Percentiles rank a stretch among this genome's conserved stretches.
phyloP scores from a whole-genome alignment of 2,113 vertebrate species.

The Cephalopterus ornatus region DNA sequence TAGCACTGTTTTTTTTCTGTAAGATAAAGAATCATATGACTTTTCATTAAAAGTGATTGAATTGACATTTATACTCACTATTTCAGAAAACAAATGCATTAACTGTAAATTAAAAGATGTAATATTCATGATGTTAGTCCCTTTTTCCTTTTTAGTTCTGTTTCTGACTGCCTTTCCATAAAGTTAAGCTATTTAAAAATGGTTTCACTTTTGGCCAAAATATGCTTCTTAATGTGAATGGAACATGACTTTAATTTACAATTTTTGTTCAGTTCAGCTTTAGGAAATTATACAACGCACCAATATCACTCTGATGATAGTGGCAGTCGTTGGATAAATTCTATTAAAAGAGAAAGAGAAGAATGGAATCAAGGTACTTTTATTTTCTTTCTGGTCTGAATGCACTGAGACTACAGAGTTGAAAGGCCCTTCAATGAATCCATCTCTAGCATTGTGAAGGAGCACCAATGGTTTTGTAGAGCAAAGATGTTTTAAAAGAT shows the following conservation, averaged over 20 bases:
- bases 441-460: fast-evolving
- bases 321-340: not conserved
- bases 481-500: not conserved
- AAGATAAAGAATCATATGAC: not conserved
- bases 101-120: not conserved
- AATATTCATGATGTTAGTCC: not conserved
- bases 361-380: not conserved
- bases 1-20: not conserved
- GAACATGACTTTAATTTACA: not conserved
- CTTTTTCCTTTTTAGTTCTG: not conserved
- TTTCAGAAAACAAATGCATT: conserved; percentile 29
- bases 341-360: not conserved
- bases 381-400: not conserved
- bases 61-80: not conserved
- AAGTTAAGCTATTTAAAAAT: not conserved
- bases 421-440: not conserved
- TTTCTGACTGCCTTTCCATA: not conserved
- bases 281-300: not conserved
- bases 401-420: not conserved
- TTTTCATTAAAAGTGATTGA: conserved; percentile 18
- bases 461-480: not conserved
- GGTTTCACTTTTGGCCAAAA: not conserved
- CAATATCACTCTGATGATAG: not conserved
- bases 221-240: not conserved
- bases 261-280: not conserved